phyloP scores from a whole-genome alignment of 2,888 invertebrate species.

The Phoenoteleia sp. region DNA sequence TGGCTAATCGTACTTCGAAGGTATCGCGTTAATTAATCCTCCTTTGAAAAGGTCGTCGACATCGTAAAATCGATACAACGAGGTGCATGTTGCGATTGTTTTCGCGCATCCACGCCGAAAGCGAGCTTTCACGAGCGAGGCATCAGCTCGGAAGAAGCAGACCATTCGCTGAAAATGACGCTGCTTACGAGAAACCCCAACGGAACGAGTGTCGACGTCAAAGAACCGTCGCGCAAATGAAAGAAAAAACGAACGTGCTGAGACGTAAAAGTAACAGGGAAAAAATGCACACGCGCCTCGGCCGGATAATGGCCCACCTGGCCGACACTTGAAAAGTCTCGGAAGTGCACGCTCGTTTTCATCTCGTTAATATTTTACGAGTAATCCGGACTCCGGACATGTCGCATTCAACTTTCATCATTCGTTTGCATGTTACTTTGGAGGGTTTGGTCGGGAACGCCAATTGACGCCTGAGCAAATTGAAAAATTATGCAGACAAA shows the following conservation, averaged over 20 bases:
- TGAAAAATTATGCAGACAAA: slow-evolving; percentile 26
- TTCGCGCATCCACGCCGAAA: slow-evolving; percentile 45
- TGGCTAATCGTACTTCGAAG: slow-evolving; percentile 35
- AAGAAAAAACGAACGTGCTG: background rate
- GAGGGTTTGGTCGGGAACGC: slow-evolving; percentile 3
- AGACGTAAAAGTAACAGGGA: slow-evolving; percentile 10
- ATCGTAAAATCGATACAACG: slow-evolving; percentile 55
- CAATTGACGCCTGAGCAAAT: slow-evolving; percentile 49
- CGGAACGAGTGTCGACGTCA: too few relatives aligned
- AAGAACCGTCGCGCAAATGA: slow-evolving; percentile 11
- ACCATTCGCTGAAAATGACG: slow-evolving; percentile 40
- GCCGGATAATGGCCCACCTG: slow-evolving; percentile 54
- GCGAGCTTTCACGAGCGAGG: slow-evolving; percentile 48
- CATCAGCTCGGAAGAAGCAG: slow-evolving; percentile 37
- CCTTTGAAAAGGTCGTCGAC: slow-evolving; percentile 51
- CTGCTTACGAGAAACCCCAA: slow-evolving; percentile 28
- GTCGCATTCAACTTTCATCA: slow-evolving; percentile 43
- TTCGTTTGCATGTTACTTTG: slow-evolving; percentile 45
- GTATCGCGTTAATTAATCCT: slow-evolving; percentile 56
- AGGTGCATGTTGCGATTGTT: slow-evolving; percentile 55
- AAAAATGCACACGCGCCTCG: slow-evolving; percentile 15
- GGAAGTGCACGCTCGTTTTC: slow-evolving; percentile 58
- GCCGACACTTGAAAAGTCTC: slow-evolving; percentile 56
- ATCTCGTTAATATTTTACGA: slow-evolving; percentile 58
- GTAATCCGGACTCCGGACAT: slow-evolving; percentile 44